Evolutionary conservation across 2,888 invertebrate genomes (phyloP).

Genomic region (Drosophila paramelanica): DNA sequence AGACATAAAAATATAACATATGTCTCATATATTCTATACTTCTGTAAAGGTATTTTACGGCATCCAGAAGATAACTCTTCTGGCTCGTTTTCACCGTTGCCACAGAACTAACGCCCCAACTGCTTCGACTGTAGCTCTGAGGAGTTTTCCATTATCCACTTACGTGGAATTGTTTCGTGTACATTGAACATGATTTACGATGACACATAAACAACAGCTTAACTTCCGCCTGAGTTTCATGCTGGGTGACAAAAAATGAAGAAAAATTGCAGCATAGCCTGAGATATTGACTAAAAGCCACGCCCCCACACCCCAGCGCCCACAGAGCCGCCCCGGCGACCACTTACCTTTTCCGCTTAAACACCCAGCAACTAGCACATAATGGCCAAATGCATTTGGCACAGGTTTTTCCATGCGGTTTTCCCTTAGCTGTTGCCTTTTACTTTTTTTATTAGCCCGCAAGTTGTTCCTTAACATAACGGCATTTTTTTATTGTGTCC

Average conservation of each 20-base stretch:
- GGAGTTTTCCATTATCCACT: conserved; percentile 71
- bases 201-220: conserved; percentile 81
- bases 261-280: conserved; percentile 71
- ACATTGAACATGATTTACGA: conserved; percentile 81
- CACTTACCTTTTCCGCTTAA: conserved; percentile 79
- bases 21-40: not conserved
- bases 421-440: conserved; percentile 45
- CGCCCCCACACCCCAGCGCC: conserved; percentile 1
- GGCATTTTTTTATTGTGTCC: conserved; percentile 59
- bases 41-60: not conserved
- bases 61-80: not conserved
- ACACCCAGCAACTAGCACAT: conserved; percentile 66
- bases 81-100: not conserved
- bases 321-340: conserved; percentile 7
- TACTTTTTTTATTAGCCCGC: conserved; percentile 66
- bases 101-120: conserved; percentile 14
- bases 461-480: conserved; percentile 73
- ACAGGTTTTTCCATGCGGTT: conserved; percentile 54
- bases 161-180: conserved; percentile 75
- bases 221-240: conserved; percentile 74
- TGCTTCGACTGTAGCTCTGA: conserved; percentile 3
- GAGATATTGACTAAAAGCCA: conserved; percentile 79
- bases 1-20: no score
- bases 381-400: conserved; percentile 68
- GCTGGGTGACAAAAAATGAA: conserved; percentile 63